Evolutionary conservation across 35 echinoderm and acorn worm species (phyloP).

Genomic region (Strongylocentrotus purpuratus): DNA sequence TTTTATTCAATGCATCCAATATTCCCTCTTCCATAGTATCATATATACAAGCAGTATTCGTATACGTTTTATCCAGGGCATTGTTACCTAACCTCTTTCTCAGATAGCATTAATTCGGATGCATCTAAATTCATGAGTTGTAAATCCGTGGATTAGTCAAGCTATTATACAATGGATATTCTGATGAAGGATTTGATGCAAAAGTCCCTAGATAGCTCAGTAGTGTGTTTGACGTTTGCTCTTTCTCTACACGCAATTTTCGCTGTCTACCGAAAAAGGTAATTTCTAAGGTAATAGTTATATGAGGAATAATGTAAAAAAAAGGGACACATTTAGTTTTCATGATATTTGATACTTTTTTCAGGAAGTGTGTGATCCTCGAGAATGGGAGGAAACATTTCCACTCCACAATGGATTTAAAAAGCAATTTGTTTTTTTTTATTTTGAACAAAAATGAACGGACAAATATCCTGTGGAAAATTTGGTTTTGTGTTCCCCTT

Average conservation of each 20-base stretch:
- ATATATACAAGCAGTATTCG: neutral
- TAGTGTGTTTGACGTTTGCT: neutral
- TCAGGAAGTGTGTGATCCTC: too few relatives aligned
- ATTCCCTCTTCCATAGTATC: neutral
- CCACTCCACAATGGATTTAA: too few relatives aligned
- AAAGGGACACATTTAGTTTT: too few relatives aligned
- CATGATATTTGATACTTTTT: too few relatives aligned
- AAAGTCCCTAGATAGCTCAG: neutral
- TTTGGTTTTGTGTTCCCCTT: too few relatives aligned
- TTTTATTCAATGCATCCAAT: neutral
- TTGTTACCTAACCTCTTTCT: neutral
- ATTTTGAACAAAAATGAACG: too few relatives aligned
- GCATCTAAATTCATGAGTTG: conserved; percentile 10
- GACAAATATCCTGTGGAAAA: too few relatives aligned
- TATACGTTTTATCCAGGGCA: neutral
- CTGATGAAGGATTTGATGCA: neutral
- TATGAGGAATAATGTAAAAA: too few relatives aligned
- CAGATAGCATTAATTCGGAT: neutral
- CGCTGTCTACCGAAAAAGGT: neutral
- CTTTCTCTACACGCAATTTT: neutral
- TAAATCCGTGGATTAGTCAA: neutral
- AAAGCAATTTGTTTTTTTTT: too few relatives aligned
- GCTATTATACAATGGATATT: neutral
- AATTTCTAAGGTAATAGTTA: too few relatives aligned
- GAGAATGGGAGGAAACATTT: too few relatives aligned